Evolutionary conservation across 2,888 invertebrate genomes (phyloP).

Genomic region (Meghimatium bilineatum): DNA sequence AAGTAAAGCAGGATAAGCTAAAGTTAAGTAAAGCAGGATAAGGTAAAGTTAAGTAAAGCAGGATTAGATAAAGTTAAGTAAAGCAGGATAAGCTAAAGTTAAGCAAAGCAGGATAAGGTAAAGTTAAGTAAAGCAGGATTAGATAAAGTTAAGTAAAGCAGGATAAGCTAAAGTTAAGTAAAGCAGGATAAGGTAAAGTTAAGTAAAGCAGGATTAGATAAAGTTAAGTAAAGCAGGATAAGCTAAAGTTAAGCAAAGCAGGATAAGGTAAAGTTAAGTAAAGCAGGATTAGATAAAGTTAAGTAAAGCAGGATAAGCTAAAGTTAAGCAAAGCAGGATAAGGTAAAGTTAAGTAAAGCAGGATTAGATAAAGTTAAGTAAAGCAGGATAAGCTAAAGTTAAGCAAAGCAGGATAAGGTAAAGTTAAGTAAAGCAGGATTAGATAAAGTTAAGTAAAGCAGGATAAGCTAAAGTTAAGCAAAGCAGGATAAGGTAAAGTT

Average conservation of each 20-base stretch:
- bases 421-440: not conserved
- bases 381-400: not conserved
- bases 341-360: not conserved
- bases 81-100: not conserved
- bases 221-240: not conserved
- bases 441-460: too few relatives aligned
- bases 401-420: too few relatives aligned
- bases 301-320: not conserved
- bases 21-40: not conserved
- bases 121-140: too few relatives aligned
- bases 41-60: not conserved
- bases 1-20: not conserved
- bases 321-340: not conserved
- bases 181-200: not conserved
- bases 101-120: not conserved
- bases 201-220: not conserved
- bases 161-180: not conserved
- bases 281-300: not conserved
- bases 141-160: not conserved
- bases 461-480: too few relatives aligned
- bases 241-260: not conserved
- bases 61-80: too few relatives aligned
- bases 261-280: not conserved
- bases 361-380: too few relatives aligned
- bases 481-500: too few relatives aligned